Conservation (phyloP, 1,140 invertebrate species). For the Cydia splendana region DNA sequence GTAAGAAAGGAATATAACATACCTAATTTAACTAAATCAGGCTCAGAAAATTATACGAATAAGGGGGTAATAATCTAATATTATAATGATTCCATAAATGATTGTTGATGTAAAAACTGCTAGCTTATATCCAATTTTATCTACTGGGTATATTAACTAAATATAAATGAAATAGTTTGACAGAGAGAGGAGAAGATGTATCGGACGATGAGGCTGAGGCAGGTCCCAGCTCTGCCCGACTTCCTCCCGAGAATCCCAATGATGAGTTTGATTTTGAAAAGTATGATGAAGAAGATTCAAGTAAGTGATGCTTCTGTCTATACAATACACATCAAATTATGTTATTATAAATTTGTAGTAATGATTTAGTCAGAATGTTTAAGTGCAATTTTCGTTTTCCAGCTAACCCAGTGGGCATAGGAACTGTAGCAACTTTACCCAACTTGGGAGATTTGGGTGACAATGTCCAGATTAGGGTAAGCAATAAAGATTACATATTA, state of each 20-base stretch:
- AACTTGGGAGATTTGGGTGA: conserved; percentile 75
- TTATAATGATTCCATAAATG: too few species aligned
- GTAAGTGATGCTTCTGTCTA: conserved; percentile 47
- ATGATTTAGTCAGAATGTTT: background rate
- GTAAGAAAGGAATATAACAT: too few species aligned
- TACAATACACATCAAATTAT: background rate
- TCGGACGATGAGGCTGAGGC: conserved; percentile 72
- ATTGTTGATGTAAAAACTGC: background rate
- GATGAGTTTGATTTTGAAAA: conserved; percentile 88
- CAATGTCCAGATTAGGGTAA: conserved; percentile 75
- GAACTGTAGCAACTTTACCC: conserved; percentile 72
- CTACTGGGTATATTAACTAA: background rate
- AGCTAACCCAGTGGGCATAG: conserved; percentile 74
- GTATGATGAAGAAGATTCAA: conserved; percentile 86
- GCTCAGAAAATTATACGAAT: too few species aligned
- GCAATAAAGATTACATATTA: conserved; percentile 30
- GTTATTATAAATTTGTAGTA: background rate
- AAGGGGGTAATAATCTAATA: too few species aligned
- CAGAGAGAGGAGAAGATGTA: conserved; percentile 78
- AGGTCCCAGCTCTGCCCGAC: conserved; percentile 53
- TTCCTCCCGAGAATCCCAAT: conserved; percentile 73
- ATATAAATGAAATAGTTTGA: conserved; percentile 47
- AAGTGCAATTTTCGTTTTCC: conserved; percentile 39
- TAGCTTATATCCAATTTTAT: background rate
- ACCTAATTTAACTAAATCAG: too few species aligned